Evolutionary conservation across 2,113 vertebrate genomes (phyloP).

Genomic region (Odocoileus hemionus): DNA sequence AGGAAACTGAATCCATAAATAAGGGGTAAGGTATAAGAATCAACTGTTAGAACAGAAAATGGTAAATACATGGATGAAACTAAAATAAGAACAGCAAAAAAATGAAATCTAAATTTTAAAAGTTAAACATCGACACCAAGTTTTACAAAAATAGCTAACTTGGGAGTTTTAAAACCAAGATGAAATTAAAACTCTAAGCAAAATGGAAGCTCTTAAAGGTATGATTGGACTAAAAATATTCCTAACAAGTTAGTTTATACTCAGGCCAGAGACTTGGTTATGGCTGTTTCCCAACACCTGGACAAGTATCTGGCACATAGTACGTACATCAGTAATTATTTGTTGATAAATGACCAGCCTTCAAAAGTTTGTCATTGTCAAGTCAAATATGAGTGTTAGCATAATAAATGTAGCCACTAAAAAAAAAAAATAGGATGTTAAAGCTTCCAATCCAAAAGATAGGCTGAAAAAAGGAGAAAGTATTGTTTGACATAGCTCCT

Average conservation of each 20-base stretch:
- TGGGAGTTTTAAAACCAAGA: background rate
- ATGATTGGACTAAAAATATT: background rate
- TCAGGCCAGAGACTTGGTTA: background rate
- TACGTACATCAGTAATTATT: background rate
- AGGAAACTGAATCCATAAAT: background rate
- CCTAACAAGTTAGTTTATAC: background rate
- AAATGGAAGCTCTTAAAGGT: background rate
- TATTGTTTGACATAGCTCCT: too few species aligned
- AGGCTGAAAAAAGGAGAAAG: accelerated
- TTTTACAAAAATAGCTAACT: background rate
- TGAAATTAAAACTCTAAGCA: background rate
- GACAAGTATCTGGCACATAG: background rate
- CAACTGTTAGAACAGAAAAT: background rate
- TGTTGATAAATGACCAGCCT: background rate
- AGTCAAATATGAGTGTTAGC: background rate
- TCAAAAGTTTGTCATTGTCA: background rate
- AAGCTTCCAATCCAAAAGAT: background rate
- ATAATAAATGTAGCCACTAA: background rate
- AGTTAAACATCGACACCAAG: background rate
- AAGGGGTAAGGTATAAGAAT: background rate
- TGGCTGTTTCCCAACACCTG: background rate
- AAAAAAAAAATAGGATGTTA: background rate
- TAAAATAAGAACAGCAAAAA: background rate
- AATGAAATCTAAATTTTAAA: background rate
- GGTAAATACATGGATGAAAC: background rate